A percentile compares a stretch with the other conserved stretches of the same genome.
Conservation (phyloP, 1,140 invertebrate species). For the Pseudomyrmex sp. region DNA sequence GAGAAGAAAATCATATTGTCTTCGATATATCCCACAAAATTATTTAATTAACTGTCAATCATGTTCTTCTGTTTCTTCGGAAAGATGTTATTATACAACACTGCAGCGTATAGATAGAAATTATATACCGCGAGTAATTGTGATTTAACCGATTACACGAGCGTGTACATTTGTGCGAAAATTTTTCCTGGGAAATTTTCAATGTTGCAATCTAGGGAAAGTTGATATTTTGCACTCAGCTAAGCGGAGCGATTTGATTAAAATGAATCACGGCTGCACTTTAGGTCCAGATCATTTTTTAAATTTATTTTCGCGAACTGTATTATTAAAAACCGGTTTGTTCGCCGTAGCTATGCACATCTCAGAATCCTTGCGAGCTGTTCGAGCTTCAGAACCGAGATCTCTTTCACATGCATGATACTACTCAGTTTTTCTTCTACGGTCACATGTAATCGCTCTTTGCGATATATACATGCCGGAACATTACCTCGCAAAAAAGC, state of each 20-base stretch:
- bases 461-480: not conserved
- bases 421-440: not conserved
- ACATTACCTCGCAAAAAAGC: not conserved
- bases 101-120: no score
- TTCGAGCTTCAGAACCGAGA: not conserved
- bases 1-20: no score
- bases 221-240: constrained; percentile 18
- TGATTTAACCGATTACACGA: no score
- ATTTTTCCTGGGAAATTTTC: not conserved
- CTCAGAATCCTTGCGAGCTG: not conserved
- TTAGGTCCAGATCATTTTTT: constrained; percentile 3
- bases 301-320: not conserved
- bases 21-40: no score
- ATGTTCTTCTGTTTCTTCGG: no score
- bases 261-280: not conserved
- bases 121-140: no score
- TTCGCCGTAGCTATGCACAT: not conserved
- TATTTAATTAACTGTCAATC: no score
- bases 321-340: constrained; percentile 12
- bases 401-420: not conserved
- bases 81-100: no score
- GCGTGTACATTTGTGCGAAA: no score
- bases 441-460: not conserved
- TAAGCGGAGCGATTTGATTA: constrained; percentile 2
- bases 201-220: constrained; percentile 32